Conservation (phyloP, 2,113 vertebrate species). For the Taurulus bubalis region DNA sequence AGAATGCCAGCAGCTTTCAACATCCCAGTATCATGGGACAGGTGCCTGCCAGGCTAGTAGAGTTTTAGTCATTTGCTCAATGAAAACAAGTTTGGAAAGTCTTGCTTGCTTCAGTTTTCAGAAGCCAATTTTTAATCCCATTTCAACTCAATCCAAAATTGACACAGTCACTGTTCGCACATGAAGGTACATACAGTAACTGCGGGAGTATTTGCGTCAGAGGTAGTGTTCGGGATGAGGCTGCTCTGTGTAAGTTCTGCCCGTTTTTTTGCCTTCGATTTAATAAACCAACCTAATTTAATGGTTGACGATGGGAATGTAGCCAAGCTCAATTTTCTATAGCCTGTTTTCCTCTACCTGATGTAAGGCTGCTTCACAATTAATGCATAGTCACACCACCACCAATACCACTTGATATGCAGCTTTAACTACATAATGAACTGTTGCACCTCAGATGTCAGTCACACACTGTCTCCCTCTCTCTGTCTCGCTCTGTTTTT, state of each 20-base stretch:
- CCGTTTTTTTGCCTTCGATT: slow-evolving; percentile 40
- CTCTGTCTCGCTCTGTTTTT: slow-evolving; percentile 3
- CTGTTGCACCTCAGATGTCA: slow-evolving; percentile 63
- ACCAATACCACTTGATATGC: slow-evolving; percentile 69
- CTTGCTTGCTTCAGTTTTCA: neutral
- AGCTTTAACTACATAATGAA: slow-evolving; percentile 73
- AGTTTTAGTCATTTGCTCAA: neutral
- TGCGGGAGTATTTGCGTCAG: slow-evolving; percentile 33
- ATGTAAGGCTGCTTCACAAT: slow-evolving; percentile 66
- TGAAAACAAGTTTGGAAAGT: slow-evolving; percentile 20
- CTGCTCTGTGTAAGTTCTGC: slow-evolving; percentile 24
- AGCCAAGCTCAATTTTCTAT: slow-evolving; percentile 67
- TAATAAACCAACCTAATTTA: slow-evolving; percentile 63
- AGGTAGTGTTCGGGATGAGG: neutral
- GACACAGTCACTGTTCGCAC: slow-evolving; percentile 22
- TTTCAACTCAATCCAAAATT: slow-evolving; percentile 16
- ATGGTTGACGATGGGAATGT: slow-evolving; percentile 53
- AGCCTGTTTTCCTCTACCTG: slow-evolving; percentile 63
- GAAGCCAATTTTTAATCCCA: slow-evolving; percentile 10
- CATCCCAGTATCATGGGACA: neutral
- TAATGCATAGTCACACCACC: slow-evolving; percentile 80
- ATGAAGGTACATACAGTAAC: slow-evolving; percentile 27
- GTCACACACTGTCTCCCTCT: slow-evolving; percentile 37
- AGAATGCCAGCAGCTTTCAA: neutral
- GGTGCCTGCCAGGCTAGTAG: neutral